These are phyloP conservation scores for Malurus leucopterus DNA, from an alignment of 2,797 vertebrate species.

Conservation along the genomic window DNA sequence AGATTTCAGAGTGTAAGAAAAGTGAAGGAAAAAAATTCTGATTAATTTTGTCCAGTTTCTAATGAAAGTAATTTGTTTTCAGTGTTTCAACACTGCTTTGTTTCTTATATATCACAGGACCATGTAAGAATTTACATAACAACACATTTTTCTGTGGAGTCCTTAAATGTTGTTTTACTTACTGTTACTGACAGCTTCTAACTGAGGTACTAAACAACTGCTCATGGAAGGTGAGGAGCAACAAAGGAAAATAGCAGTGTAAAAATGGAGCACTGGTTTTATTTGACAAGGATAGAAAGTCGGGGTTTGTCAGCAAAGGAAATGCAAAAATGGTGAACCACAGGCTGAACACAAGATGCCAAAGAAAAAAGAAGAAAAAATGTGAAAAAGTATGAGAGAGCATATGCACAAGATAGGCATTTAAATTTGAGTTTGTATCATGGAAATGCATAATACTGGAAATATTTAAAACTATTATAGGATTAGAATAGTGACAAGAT, in stretches of 20 bases:
- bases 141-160: neutral
- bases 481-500: neutral
- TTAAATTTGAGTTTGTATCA: neutral
- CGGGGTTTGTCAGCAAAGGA: neutral
- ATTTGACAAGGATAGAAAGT: neutral
- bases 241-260: neutral
- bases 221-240: neutral
- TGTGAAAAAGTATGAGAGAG: neutral
- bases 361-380: neutral
- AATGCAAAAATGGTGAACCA: neutral
- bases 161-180: neutral
- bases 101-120: neutral
- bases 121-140: neutral
- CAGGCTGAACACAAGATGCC: neutral
- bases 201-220: neutral
- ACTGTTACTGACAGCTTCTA: neutral
- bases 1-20: neutral
- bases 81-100: neutral
- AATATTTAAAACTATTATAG: neutral
- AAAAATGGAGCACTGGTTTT: neutral
- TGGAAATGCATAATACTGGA: neutral
- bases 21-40: neutral
- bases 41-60: neutral
- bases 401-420: neutral
- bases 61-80: neutral